phyloP scores from a whole-genome alignment of 1,140 invertebrate species.

The Dendrolimus kikuchii region DNA sequence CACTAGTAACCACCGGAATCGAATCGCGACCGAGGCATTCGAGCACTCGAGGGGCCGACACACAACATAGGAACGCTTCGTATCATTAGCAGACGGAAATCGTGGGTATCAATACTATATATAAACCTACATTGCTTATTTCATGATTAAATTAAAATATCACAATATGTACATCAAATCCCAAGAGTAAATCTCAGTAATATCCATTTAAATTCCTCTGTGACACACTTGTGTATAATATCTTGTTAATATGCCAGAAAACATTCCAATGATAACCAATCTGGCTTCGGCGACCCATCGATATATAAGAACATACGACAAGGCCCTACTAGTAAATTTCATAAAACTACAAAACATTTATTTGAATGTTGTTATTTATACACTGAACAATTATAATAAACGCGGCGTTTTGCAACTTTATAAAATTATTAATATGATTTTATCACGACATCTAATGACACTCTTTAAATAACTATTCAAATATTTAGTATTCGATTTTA shows the following conservation, averaged over 20 bases:
- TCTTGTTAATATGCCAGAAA: slow-evolving; percentile 1
- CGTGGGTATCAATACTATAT: slow-evolving; percentile 40
- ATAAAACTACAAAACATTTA: slow-evolving; percentile 6
- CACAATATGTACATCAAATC: slow-evolving; percentile 69
- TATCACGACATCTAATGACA: slow-evolving; percentile 17
- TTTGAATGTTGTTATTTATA: too few species aligned
- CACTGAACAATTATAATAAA: too few species aligned
- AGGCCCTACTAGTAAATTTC: neutral
- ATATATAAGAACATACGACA: too few species aligned
- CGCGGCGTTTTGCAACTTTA: slow-evolving; percentile 2
- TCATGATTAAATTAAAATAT: slow-evolving; percentile 67
- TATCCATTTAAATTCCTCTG: slow-evolving; percentile 40
- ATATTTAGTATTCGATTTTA: slow-evolving; percentile 13
- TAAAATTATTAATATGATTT: slow-evolving; percentile 6
- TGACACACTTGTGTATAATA: slow-evolving; percentile 17
- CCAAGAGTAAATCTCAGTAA: slow-evolving; percentile 41
- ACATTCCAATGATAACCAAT: neutral
- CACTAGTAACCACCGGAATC: too few species aligned
- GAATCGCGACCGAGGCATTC: too few species aligned
- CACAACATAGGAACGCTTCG: slow-evolving; percentile 33
- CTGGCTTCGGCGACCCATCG: too few species aligned
- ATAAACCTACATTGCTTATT: slow-evolving; percentile 46
- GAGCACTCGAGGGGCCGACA: slow-evolving; percentile 11
- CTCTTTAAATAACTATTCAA: slow-evolving; percentile 5
- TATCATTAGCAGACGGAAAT: slow-evolving; percentile 35